Evolutionary conservation across 2,888 invertebrate species (phyloP).

Genomic region (Tetragonula carbonaria): DNA sequence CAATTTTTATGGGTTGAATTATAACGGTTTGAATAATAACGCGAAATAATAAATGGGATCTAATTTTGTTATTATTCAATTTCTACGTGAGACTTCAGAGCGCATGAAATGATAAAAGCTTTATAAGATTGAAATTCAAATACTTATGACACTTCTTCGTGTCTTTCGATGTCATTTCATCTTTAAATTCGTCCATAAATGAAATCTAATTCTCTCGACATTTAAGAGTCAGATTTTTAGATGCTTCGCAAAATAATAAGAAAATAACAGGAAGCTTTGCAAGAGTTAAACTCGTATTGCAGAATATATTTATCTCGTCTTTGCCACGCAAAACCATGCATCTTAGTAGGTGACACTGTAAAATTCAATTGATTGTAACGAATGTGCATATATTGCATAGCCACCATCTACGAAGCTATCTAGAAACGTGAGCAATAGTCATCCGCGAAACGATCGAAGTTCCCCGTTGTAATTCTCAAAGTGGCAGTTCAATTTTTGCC

Average conservation of each 20-base stretch:
- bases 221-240: too few species aligned
- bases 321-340: too few species aligned
- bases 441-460: not conserved
- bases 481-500: slow-evolving; percentile 13
- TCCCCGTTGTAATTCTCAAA: slow-evolving; percentile 7
- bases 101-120: not conserved
- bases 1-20: not conserved
- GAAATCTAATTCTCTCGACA: too few species aligned
- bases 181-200: not conserved
- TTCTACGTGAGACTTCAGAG: not conserved
- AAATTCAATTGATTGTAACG: not conserved
- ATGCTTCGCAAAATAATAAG: too few species aligned
- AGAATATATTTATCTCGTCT: not conserved
- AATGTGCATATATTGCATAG: not conserved
- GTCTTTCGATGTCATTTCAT: not conserved
- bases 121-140: not conserved
- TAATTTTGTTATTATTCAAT: not conserved
- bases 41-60: not conserved
- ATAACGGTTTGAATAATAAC: not conserved
- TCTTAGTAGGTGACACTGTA: too few species aligned
- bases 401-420: too few species aligned
- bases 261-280: too few species aligned
- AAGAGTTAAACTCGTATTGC: too few species aligned
- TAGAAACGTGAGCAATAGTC: not conserved
- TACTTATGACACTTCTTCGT: not conserved